Conservation (phyloP, 2,113 vertebrate genomes). For the Hirundichthys speculiger region DNA sequence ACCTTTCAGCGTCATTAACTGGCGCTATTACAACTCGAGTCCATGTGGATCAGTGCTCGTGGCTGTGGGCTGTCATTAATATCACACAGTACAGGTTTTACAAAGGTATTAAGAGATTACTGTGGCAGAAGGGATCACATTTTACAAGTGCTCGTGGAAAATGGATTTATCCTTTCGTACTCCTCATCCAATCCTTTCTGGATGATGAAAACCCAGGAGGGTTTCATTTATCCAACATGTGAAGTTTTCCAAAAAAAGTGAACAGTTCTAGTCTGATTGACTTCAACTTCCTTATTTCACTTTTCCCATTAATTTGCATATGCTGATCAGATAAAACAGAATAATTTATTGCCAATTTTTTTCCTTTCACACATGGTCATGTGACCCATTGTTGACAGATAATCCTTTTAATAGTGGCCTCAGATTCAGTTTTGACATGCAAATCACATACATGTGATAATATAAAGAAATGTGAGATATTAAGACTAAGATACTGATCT, state of each 20-base stretch:
- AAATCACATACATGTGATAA: too few relatives aligned
- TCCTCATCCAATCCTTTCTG: constrained; percentile 11
- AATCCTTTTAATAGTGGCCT: too few relatives aligned
- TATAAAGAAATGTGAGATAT: too few relatives aligned
- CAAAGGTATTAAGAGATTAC: constrained; percentile 70
- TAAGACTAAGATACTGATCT: too few relatives aligned
- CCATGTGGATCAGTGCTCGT: constrained; percentile 49
- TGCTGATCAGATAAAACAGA: too few relatives aligned
- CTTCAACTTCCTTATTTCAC: too few relatives aligned
- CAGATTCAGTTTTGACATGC: too few relatives aligned
- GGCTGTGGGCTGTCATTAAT: constrained; percentile 58
- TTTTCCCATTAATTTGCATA: too few relatives aligned
- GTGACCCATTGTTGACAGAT: too few relatives aligned
- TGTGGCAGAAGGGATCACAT: constrained; percentile 42
- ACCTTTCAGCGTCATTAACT: constrained; percentile 67
- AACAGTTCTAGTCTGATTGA: neutral
- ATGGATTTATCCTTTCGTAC: constrained; percentile 41
- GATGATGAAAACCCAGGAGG: constrained; percentile 5
- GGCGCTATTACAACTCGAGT: constrained; percentile 15
- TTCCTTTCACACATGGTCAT: too few relatives aligned
- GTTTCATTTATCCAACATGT: neutral
- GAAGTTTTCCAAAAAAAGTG: neutral
- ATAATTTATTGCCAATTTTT: too few relatives aligned
- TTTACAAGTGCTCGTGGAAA: constrained; percentile 43
- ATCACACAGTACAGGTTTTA: constrained; percentile 54